phyloP scores from a whole-genome alignment of 2,888 invertebrate species.

The Leucophora obtusa region DNA sequence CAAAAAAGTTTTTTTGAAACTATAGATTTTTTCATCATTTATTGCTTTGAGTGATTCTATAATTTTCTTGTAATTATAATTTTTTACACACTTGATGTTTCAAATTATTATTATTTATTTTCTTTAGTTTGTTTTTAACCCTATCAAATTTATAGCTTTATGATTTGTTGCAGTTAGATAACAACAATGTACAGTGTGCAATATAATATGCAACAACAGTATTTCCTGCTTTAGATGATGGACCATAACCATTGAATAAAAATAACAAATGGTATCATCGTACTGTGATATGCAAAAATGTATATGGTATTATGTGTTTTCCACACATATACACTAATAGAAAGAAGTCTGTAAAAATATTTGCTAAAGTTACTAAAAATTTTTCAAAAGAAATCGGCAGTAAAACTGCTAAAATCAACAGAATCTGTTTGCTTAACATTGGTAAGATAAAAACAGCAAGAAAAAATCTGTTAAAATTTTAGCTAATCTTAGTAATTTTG shows the following conservation, averaged over 20 bases:
- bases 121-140: conserved; percentile 30
- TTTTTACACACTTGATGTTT: conserved; percentile 13
- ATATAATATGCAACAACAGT: conserved; percentile 54
- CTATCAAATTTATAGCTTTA: conserved; percentile 40
- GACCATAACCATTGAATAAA: conserved; percentile 52
- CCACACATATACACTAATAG: too few relatives aligned
- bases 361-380: too few relatives aligned
- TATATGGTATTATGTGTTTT: neutral
- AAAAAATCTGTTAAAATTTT: too few relatives aligned
- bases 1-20: too few relatives aligned
- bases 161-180: conserved; percentile 50
- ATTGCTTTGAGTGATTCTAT: too few relatives aligned
- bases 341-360: too few relatives aligned
- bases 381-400: neutral
- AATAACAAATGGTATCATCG: conserved; percentile 2
- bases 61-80: conserved; percentile 11
- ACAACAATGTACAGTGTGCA: conserved; percentile 41
- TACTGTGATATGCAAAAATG: conserved; percentile 30
- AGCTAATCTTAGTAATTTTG: too few relatives aligned
- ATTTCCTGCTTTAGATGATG: conserved; percentile 61
- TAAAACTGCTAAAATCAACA: too few relatives aligned
- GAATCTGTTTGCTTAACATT: too few relatives aligned
- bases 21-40: too few relatives aligned
- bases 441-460: too few relatives aligned
- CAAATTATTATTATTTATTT: neutral